A percentile compares a stretch with the other conserved stretches of the same genome.
These are phyloP conservation scores for Ploceus nigricollis DNA, from an alignment of 2,113 vertebrate species.

Conservation along the genomic window DNA sequence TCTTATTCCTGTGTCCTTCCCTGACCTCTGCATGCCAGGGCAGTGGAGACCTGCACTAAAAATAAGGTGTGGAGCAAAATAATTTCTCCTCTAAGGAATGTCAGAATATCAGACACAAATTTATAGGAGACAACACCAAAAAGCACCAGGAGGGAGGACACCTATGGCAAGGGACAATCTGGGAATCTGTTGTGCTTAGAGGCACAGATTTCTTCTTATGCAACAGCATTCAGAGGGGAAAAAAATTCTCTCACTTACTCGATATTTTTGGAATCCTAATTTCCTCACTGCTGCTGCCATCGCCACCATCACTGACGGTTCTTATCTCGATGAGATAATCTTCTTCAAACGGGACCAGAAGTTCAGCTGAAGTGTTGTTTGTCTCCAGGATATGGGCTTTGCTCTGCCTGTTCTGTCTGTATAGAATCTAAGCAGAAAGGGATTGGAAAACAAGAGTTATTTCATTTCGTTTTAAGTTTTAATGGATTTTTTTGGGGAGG, in stretches of 20 bases:
- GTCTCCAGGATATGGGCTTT: conserved; percentile 80
- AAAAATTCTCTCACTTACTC: conserved; percentile 70
- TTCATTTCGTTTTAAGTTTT: background rate
- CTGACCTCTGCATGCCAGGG: background rate
- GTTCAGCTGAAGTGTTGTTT: conserved; percentile 85
- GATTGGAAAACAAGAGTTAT: background rate
- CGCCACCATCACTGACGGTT: conserved; percentile 83
- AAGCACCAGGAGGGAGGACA: background rate
- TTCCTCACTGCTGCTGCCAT: conserved; percentile 86
- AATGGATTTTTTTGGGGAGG: background rate
- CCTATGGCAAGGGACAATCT: background rate
- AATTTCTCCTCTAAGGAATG: background rate
- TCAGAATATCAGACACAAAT: background rate
- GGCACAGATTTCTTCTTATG: background rate
- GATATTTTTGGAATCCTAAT: conserved; percentile 89
- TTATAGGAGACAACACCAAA: background rate
- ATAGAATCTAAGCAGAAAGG: conserved; percentile 76
- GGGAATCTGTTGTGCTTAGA: background rate
- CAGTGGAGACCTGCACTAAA: background rate
- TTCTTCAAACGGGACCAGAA: conserved; percentile 82
- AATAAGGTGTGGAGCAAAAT: background rate
- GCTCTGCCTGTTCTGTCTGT: conserved; percentile 81
- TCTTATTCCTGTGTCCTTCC: background rate
- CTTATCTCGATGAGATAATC: conserved; percentile 89
- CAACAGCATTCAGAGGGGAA: background rate